Base-by-base conservation (phyloP, 2,113 vertebrate species). In the Semnornis frantzii region DNA sequence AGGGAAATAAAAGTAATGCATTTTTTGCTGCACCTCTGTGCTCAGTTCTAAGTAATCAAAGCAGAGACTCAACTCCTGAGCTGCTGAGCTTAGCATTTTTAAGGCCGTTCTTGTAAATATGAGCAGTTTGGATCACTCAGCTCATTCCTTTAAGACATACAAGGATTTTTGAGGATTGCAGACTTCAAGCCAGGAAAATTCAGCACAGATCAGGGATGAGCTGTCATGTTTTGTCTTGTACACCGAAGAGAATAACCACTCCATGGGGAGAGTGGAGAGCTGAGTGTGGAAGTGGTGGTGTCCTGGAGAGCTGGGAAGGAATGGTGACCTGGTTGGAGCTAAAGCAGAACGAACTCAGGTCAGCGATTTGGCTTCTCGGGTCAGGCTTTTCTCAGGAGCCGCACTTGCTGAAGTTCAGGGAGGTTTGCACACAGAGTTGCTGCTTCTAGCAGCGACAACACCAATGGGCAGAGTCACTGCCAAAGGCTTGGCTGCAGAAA, bases 121-220 rank as follows among this genome's bases (percentile, higher is more conserved):
- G 15, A 57, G 66, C 5, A 9, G 46, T 15, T 31, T 13, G 68
- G 31, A n/a, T 37, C 0, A 0, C 58, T 34, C 37, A 18, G 44
- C 30, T 79, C 4, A 4, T 39, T 58, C 3, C 0, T 31, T 23
- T 3, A 1, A 52, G 46, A 6, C 1, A 9, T 8, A 19, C 42
- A 18, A 39, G 54, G 78, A 37, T 54, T 46, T 25, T 25, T 31
- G 15, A 72, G 78, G 48, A 68, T 39, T 28, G 33, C 13, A 18
- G 3, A 0, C 15, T 52, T 48, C 17, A 54, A 54, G 54, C 0
- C 0, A 31, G 80, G 54, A 63, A 23, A 76, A 66, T 27, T 7
- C 13, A 16, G 69, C 42, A 8, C 31, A 5, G 5, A 42, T 54
- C 18, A 3, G 42, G 59, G 21, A 44, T 34, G 62, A 31, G 3